Base-by-base conservation (phyloP, 1,140 invertebrate species). In the Heliconius melpomene region DNA sequence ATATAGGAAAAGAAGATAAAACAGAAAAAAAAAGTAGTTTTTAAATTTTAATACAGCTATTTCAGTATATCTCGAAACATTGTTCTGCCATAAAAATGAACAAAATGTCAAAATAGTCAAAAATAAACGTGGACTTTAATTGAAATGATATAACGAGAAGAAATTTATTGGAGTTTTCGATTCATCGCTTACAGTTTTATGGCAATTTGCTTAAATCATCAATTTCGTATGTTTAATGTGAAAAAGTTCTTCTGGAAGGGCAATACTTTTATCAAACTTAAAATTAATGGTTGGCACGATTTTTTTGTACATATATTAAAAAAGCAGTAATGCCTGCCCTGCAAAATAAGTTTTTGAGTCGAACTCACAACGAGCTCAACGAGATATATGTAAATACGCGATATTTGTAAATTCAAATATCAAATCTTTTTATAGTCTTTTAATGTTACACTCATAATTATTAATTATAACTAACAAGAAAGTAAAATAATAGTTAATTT, bases 101-200 rank as follows among this genome's bases (percentile, higher is more conserved):
- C 23, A 26, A 66, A 66, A 3, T 16, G 20, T 23, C 11, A 60
- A 16, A 66, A 66, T 9, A 66, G 23, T 66, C 20, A 26, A 60
- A 66, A 66, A 66, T 16, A 66, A 66, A 29, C 23, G 23, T 26
- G 8, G 29, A 66, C 57, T 66, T 75, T 60, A 57, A 75, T 75
- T 57, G 26, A 75, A 75, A 57, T 75, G 13, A 29, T 40, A 57
- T 36, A 57, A 20, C 74, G 52, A 60, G 50, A 75, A 36, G 57
- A 66, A 75, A 36, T 54, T 75, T 75, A 75, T 75, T 75, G 74
- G 54, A 75, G 74, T 75, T 75, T 75, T 26, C 74, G 38, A 75
- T 75, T 38, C 52, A 38, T 23, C 38, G 74, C 74, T 75, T 50
- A 54, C 74, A 75, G 52, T 75, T 75, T 75, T 75, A 75, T 75